Base-by-base conservation (phyloP, 2,797 vertebrate species). In the Hemibagrus guttatus region DNA sequence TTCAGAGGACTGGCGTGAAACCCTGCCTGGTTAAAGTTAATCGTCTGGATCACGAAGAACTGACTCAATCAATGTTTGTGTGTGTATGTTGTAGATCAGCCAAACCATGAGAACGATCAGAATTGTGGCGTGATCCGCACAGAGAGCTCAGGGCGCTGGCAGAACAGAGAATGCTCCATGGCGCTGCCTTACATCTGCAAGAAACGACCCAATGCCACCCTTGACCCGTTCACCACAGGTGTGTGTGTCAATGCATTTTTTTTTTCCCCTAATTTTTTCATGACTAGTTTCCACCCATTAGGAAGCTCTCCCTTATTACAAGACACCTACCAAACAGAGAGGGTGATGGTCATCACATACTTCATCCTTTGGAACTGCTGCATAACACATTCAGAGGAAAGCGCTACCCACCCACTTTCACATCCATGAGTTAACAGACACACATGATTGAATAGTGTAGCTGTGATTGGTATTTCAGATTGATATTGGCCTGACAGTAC, bases 121-220 rank as follows among this genome's bases (percentile, higher is more conserved):
- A 99, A 97, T 93, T 99, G 98, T 0, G 98, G 95, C 0, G 97
- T 98, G 90, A 97, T 99, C 92, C 94, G 97, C 83, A 98, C 98
- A 0, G 98, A 99, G 93, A 96, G 97, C 0, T 97, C 96, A 0
- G 98, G 98, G 0, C 96, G 97, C 21, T 99, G 98, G 98, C 97
- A 99, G 92, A 99, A 97, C 93, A 96, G 96, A 0, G 97, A 99
- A 87, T 99, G 98, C 46, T 95, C 97, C 84, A 96, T 96, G 0
- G 97, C 97, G 16, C 93, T 98, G 89, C 98, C 98, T 0, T 99
- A 99, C 0, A 96, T 97, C 58, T 99, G 98, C 91, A 99, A 99
- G 94, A 99, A 99, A 95, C 97, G 96, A 63, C 97, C 97, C 87
- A 98, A 98, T 0, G 95, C 96, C 91, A 97, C 97, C 0, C 78